Evolutionary conservation across 2,113 vertebrate genomes (phyloP), one percentile per base, ranked within the genome.

Genomic region (Nesogale talazaci): DNA sequence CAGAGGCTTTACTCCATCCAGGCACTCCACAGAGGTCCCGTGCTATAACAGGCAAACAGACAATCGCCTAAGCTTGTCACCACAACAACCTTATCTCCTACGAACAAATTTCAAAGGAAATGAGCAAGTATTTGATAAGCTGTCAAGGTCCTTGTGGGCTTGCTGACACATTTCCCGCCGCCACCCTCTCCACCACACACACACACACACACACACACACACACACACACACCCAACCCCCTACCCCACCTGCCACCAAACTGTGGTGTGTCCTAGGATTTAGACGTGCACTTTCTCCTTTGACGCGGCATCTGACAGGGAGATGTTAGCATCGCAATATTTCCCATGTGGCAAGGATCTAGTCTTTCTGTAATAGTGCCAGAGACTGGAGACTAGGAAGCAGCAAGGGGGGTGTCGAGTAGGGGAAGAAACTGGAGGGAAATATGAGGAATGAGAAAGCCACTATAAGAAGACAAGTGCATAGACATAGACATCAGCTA

Each of bases 71-170:
- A 95, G 63, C 59, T 95, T 84, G 59, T 94, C 83, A 92, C 88
- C 83, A 27, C 70, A 85, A 57, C 93, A 85, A 92, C 88, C 83
- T 96, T 95, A 87, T 89, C 81, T 91, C 59, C 92, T 93, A 90
- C 94, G 90, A 95, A 92, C 80, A 95, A 92, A 95, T 88, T 94
- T 95, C 81, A 91, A 52, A 95, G 91, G 77, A 96, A 96, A 96
- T 76, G 59, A 90, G 87, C 65, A 78, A 87, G 34, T 79, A 89
- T 96, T 95, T 94, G 92, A 91, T 93, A 81, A 92, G 81, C 74
- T 92, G 61, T 91, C 93, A 91, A 72, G 82, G 81, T 92, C 80
- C 63, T 89, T 78, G 15, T 87, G 78, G 78, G 82, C 46, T 91
- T 95, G 57, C 86, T 93, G 70, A 91, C 90, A 88, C 22, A 75